Conservation (phyloP, 2,113 vertebrate species). For the Esox niger region DNA sequence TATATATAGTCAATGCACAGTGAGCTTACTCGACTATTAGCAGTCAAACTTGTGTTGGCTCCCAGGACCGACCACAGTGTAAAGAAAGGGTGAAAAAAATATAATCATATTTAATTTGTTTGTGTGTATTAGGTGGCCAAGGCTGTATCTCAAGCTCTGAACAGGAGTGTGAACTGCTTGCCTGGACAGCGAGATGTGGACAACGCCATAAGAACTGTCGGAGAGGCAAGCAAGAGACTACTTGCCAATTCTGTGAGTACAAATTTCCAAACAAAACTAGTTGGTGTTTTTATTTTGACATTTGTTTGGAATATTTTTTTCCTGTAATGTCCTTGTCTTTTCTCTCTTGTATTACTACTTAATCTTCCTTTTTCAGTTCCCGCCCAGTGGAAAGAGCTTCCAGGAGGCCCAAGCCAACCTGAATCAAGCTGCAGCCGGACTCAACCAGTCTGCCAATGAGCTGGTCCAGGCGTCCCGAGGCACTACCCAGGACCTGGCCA, state of each 20-base stretch:
- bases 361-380: conserved; percentile 75
- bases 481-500: conserved; percentile 89
- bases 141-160: conserved; percentile 92
- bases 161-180: conserved; percentile 90
- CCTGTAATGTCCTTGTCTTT: background rate
- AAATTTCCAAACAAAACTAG: background rate
- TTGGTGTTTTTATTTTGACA: background rate
- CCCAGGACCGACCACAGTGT: background rate
- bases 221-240: conserved; percentile 93
- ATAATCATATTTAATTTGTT: conserved; percentile 17
- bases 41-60: background rate
- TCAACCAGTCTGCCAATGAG: conserved; percentile 96
- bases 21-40: no score
- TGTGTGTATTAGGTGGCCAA: conserved; percentile 84
- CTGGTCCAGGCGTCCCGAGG: conserved; percentile 91
- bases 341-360: background rate
- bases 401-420: conserved; percentile 90
- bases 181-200: conserved; percentile 95
- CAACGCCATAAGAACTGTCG: conserved; percentile 88
- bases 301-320: background rate
- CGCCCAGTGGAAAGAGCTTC: conserved; percentile 89
- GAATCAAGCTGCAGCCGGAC: conserved; percentile 85
- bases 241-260: conserved; percentile 81
- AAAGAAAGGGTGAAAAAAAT: no score
- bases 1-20: no score